Evolutionary conservation across 2,888 invertebrate species (phyloP), one percentile per base, ranked within the genome.

Genomic region (Bombylius discolor): DNA sequence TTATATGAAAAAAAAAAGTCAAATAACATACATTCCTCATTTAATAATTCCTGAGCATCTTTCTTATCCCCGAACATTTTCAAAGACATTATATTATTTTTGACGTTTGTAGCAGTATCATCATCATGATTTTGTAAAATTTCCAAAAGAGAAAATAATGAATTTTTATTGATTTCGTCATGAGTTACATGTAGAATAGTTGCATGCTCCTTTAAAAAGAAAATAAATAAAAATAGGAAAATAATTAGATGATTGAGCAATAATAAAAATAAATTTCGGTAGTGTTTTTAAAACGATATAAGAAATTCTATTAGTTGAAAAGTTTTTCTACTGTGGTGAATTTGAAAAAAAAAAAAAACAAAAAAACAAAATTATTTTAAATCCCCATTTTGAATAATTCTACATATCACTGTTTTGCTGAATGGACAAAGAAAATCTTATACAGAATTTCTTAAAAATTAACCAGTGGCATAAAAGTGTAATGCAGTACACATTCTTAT

Each of bases 11-110:
- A 23, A 23, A 23, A 33, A 42, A 34, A 49, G 42, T 47, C 45
- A 45, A 52, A 9, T 47, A 49, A 59, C 68, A 67, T 67, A 75
- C 77, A 64, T 64, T 78, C 78, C 23, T 63, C 64, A 7, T 69
- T 63, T 44, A 78, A 61, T 8, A 77, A 62, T 13, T 69, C 61
- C 50, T 69, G 65, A 36, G 77, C 67, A 56, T 73, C 68, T 9
- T 67, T 62, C 56, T 70, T 67, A 52, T 64, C 65, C 55, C 68
- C 67, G 53, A 72, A 73, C 4, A 73, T 59, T 58, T 71, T 71
- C 3, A 66, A 64, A 45, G 64, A 61, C 0, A 72, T 55, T 13
- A 70, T 62, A 7, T 63, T 62, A 31, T 64, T 62, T 51, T 64
- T 14, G 59, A 60, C 39, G 64, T 46, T 33, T 61, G 23, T 62